These are phyloP conservation scores for Aplysia californica DNA, from an alignment of 1,140 invertebrate species.

Conservation along the genomic window DNA sequence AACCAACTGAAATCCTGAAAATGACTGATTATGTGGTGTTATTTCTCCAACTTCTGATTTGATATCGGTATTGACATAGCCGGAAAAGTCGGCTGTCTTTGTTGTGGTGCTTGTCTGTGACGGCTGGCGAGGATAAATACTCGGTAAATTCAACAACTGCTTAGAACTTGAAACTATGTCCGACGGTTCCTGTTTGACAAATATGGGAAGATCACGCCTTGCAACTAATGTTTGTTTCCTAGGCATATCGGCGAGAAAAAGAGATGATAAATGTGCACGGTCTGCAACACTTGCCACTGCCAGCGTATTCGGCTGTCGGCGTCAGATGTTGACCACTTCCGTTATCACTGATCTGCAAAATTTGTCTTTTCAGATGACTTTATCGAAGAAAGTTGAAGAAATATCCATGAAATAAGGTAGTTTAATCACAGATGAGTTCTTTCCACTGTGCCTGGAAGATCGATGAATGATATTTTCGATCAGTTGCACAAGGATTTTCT, in stretches of 20 bases:
- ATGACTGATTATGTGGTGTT: not conserved
- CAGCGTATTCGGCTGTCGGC: constrained; percentile 19
- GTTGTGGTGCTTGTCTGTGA: constrained; percentile 15
- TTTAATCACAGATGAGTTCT: too few relatives aligned
- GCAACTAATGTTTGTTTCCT: constrained; percentile 47
- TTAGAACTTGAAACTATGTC: constrained; percentile 42
- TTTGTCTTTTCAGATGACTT: not conserved
- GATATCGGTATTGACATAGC: not conserved
- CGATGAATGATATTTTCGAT: not conserved
- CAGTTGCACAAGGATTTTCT: constrained; percentile 11
- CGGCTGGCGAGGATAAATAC: constrained; percentile 36
- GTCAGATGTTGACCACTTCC: constrained; percentile 35
- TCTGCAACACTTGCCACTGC: constrained; percentile 5
- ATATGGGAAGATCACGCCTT: constrained; percentile 43
- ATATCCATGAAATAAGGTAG: too few relatives aligned
- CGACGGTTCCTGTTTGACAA: constrained; percentile 50
- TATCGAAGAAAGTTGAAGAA: not conserved
- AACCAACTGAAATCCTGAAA: constrained; percentile 8
- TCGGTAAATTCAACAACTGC: constrained; percentile 52
- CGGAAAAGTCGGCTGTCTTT: constrained; percentile 16
- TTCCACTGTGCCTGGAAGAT: not conserved
- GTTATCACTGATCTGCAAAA: constrained; percentile 19
- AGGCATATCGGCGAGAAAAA: constrained; percentile 42
- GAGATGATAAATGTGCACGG: not conserved
- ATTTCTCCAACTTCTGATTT: constrained; percentile 16